Base-by-base conservation (phyloP, 2,113 vertebrate species). In the Dasypus novemcinctus region DNA sequence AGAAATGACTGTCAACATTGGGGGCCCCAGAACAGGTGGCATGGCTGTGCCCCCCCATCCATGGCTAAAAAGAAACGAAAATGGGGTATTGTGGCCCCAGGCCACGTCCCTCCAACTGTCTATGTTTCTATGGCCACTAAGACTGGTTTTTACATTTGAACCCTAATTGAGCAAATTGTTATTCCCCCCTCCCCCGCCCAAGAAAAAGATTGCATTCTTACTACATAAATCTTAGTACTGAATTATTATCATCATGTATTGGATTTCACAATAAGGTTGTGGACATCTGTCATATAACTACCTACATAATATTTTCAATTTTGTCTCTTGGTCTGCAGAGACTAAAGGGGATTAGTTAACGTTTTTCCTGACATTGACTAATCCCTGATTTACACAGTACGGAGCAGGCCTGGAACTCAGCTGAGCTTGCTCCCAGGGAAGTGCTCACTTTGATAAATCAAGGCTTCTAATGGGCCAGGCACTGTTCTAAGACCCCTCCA, bases 181-280 rank as follows among this genome's bases (percentile, higher is more conserved):
- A 57, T 69, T 41, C 5, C 4, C 38, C n/a, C 46, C 27, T 25
- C 69, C 15, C 11, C 38, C 4, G 7, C 59, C 41, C 72, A 29
- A 66, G 23, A 54, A 52, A 59, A 93, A 33, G 87, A 90, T 59
- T 78, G 1, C 27, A 31, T 88, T 93, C 20, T 83, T 91, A 52
- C 82, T 72, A 82, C 33, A 87, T 79, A 59, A 82, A 92, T 94
- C 52, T 52, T 31, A 49, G 4, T 61, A 29, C 21, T 85, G n/a
- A 17, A 21, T 81, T 84, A 78, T 84, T 87, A 64, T 68, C 95
- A 94, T 79, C 33, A 18, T 96, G 87, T 96, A 90, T 89, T 85
- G n/a, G 94, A 66, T 87, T 75, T 46, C 0, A 0, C 90, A 85
- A 61, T 92, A 91, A 94, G 79, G 17, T 46, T 41, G 23, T 68